Percentiles rank a stretch among this genome's conserved stretches.
phyloP scores from a whole-genome alignment of 2,888 invertebrate genomes.

The Oxyteleia sp. region DNA sequence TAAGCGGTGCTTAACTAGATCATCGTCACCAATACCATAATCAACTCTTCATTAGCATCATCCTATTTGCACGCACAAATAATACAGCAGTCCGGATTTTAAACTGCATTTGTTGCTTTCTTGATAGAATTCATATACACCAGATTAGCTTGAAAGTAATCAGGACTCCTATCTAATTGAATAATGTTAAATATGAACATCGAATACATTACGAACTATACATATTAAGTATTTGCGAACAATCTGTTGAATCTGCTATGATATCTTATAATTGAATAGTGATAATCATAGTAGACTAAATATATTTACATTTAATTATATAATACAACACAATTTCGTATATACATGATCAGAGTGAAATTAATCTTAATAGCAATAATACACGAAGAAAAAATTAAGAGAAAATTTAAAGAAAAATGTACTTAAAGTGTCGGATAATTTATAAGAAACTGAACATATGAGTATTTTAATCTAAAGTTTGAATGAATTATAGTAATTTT shows the following conservation, averaged over 20 bases:
- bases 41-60: conserved; percentile 84
- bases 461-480: too few species aligned
- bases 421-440: too few species aligned
- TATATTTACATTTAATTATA: too few species aligned
- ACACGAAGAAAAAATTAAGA: too few species aligned
- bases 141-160: conserved; percentile 56
- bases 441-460: too few species aligned
- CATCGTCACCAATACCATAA: conserved; percentile 85
- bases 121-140: conserved; percentile 56
- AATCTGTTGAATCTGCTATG: conserved; percentile 8
- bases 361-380: too few species aligned
- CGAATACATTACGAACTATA: conserved; percentile 7
- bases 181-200: conserved; percentile 30
- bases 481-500: too few species aligned
- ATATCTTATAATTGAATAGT: neutral
- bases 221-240: conserved; percentile 14
- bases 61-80: conserved; percentile 81
- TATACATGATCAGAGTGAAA: too few species aligned
- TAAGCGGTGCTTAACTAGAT: conserved; percentile 84
- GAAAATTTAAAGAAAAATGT: too few species aligned
- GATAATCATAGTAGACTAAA: too few species aligned
- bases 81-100: conserved; percentile 73
- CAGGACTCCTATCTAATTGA: conserved; percentile 40
- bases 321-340: too few species aligned
- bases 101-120: conserved; percentile 41